Evolutionary conservation across 2,888 invertebrate genomes (phyloP), one percentile per base, ranked within the genome.

Genomic region (Metacarcinus magister): DNA sequence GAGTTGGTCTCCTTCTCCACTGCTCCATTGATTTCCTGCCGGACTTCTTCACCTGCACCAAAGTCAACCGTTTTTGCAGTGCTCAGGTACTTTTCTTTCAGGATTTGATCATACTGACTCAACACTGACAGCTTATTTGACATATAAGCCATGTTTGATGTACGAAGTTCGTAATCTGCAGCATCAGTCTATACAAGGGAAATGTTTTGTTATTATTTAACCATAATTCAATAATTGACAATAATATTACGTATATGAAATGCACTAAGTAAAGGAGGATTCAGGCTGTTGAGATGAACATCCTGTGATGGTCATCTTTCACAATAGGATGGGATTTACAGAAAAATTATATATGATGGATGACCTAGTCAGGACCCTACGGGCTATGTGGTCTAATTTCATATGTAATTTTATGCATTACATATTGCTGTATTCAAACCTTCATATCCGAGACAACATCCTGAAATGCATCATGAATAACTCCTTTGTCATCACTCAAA

Each of bases 21-120:
- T 98, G 99, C 99, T 0, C 98, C 97, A 97, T 99, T 99, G 97
- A 99, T 99, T 94, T 98, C 97, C 4, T 97, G 97, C 16, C 98
- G 98, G 0, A 98, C 98, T 2, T 97, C 98, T 44, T 98, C 98
- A 0, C 98, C 98, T 96, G 98, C 98, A 90, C 97, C 98, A 98
- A 99, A 99, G 97, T 99, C 98, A 87, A 97, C 96, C 44, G 96
- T 96, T 48, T 97, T 97, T 48, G 92, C 43, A 23, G 92, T 46
- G 32, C 95, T 96, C 43, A 95, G 95, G 54, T 92, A 96, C 43
- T 96, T 95, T 75, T 95, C 94, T 13, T 28, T 95, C 82, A 96
- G 92, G 8, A 54, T 93, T 16, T 94, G 91, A 19, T 54, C 44
- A 54, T 46, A 96, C 67, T 95, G 75, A 46, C 67, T 43, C 95